phyloP scores from a whole-genome alignment of 2,888 invertebrate species.

The Oscheius sp. region DNA sequence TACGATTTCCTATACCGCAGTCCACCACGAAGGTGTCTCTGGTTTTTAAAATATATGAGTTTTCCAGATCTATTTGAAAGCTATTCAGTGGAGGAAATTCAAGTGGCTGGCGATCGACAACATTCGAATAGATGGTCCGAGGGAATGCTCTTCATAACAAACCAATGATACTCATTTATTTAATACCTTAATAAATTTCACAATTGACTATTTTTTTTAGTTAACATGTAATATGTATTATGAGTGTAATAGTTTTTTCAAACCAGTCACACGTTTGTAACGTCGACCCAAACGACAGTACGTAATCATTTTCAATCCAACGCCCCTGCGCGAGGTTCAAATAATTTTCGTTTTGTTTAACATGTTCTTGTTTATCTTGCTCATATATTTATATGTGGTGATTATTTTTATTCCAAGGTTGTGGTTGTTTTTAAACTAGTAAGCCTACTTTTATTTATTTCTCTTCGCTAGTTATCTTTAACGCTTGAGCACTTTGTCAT shows the following conservation, averaged over 20 bases:
- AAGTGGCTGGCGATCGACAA: slow-evolving; percentile 66
- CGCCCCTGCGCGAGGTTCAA: no score
- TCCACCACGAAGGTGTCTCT: slow-evolving; percentile 38
- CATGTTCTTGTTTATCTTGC: no score
- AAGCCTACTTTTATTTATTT: no score
- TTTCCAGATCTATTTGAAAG: slow-evolving; percentile 56
- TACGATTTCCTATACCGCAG: slow-evolving; percentile 49
- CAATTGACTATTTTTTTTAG: background rate
- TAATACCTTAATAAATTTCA: background rate
- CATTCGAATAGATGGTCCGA: slow-evolving; percentile 34
- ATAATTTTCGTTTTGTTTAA: no score
- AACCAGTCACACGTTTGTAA: no score
- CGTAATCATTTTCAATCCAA: no score
- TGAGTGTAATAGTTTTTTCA: background rate
- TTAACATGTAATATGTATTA: background rate
- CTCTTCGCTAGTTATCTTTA: no score
- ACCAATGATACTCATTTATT: background rate
- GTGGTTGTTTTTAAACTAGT: no score
- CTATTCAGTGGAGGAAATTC: slow-evolving; percentile 64
- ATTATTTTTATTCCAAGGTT: no score
- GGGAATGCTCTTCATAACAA: slow-evolving; percentile 8
- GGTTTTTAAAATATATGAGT: background rate
- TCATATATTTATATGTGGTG: no score
- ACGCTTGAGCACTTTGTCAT: no score
- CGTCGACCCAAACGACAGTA: no score